Evolutionary conservation across 2,113 vertebrate species (phyloP), one percentile per base, ranked within the genome.

Genomic region (Lophochroa leadbeateri): DNA sequence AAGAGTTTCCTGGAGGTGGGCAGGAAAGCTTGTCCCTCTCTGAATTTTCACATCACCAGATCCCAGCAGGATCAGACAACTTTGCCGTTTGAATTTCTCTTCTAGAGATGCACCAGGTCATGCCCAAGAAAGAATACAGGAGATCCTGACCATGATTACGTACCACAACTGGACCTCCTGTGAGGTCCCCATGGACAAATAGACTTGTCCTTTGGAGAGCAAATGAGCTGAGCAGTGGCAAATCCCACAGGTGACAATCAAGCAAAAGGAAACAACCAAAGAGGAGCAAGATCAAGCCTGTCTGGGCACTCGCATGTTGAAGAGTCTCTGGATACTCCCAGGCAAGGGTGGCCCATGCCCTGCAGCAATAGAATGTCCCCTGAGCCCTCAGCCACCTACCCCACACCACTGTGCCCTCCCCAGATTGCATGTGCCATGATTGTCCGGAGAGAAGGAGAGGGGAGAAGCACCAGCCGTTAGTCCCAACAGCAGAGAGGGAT

Each of bases 181-280:
- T 25, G 37, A 63, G 12, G 17, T 28, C 9, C 13, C n/a, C 20
- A 7, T 1, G 17, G 37, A 77, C 21, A 52, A 13, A 35, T 0
- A 52, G 61, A 4, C 29, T 82, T 46, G 29, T 79, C 25, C 29
- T 50, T 27, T 33, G 35, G 27, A 58, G 55, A 92, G 72, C 5
- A 35, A 68, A 6, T 4, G 11, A 52, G 21, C 61, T 31, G 35
- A 80, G 49, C 88, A 71, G 65, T 2, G 0, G 6, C 33, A 83
- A 68, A 82, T 49, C 37, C 61, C 28, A 58, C 37, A 55, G 29
- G 39, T 5, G 28, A 11, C 35, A 23, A 24, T 12, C 6, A 5
- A 57, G 23, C 10, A 64, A 47, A n/a, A 80, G 18, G 44, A 64
- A 64, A 25, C 63, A 68, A 72, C 8, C 20, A 33, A 74, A 53